phyloP scores from a whole-genome alignment of 2,113 vertebrate genomes.

The Rhinolophus sinicus region DNA sequence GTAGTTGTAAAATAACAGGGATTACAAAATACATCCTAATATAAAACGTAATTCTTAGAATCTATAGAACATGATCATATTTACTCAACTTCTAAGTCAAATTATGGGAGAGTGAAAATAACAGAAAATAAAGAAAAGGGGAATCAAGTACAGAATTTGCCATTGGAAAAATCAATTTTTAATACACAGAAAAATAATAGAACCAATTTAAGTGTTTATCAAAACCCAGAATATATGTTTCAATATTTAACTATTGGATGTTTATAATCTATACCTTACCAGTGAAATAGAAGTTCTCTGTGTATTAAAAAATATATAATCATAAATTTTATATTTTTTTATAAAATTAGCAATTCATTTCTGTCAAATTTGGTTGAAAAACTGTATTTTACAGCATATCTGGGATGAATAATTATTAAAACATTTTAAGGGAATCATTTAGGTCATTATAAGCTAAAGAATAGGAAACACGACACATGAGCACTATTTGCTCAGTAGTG shows the following conservation, averaged over 20 bases:
- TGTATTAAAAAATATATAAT: not conserved
- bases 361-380: not conserved
- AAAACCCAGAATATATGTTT: not conserved
- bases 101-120: not conserved
- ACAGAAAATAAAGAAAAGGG: not conserved
- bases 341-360: not conserved
- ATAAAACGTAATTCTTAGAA: not conserved
- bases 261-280: not conserved
- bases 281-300: not conserved
- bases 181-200: not conserved
- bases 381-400: not conserved
- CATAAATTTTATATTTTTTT: not conserved
- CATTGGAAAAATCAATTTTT: not conserved
- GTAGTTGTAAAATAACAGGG: not conserved
- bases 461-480: not conserved
- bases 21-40: not conserved
- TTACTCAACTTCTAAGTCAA: not conserved
- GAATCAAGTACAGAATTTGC: not conserved
- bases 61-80: not conserved
- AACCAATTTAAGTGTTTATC: not conserved
- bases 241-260: not conserved
- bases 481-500: not conserved
- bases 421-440: not conserved
- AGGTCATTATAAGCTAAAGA: constrained; percentile 36
- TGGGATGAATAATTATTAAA: not conserved